Base-by-base conservation (phyloP, 2,797 vertebrate species). In the Chromis chromis region DNA sequence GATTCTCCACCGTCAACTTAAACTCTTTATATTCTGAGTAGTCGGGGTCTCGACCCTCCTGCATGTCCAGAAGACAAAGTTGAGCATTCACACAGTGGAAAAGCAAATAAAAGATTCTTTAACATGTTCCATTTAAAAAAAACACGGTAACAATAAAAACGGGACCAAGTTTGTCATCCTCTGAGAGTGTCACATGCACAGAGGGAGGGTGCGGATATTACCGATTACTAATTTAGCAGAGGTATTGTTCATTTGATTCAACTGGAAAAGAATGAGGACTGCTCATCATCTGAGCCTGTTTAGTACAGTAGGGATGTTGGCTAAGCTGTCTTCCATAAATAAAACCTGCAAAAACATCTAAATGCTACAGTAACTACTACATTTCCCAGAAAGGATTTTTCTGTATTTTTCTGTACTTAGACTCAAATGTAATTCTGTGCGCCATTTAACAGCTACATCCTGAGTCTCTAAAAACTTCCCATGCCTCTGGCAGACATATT, bases 1-100 rank as follows among this genome's bases (percentile, higher is more conserved):
- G 96, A 92, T 99, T 99, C 83, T 99, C 98, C 88, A 99, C 97
- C 0, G 98, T 99, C 93, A 99, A 89, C 84, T 98, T 99, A 92
- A 99, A 99, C 85, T 99, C 98, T 88, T 99, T 99, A 91, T 99
- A 99, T 87, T 99, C 98, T 0, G 98, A 99, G 86, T 98, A 98
- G 91, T 99, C 98, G 0, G 98, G 98, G 60, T 99, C 97, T 0
- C 96, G 95, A 40, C 98, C 98, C 83, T 99, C 98, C 98, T 99
- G 94, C 49, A 84, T 59, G 42, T 33, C 48, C 76, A 82, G 22
- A 78, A 36, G 36, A 85, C 9, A 16, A 54, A 69, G 4, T 27
- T 82, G 55, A 28, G 6, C 3, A 67, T 67, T 66, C n/a, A 61
- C 25, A 11, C 4, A 8, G 12, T 21, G 50, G 9, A 70, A 22